A percentile compares a stretch with the other conserved stretches of the same genome.
phyloP scores from a whole-genome alignment of 2,797 vertebrate genomes.

The Melopsittacus undulatus region DNA sequence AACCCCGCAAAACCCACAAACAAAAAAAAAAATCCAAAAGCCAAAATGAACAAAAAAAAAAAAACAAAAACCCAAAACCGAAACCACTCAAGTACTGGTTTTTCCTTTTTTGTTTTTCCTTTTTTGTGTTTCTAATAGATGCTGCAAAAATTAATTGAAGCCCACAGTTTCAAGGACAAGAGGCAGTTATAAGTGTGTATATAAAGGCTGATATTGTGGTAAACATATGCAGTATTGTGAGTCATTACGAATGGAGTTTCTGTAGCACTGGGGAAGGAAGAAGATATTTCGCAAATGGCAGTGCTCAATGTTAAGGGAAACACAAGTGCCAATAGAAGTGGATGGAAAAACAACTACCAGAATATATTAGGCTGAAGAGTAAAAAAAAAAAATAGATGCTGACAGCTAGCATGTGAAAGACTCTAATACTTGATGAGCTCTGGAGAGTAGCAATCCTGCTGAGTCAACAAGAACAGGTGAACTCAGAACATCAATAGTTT shows the following conservation, averaged over 20 bases:
- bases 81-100: too few relatives aligned
- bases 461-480: neutral
- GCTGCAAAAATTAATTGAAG: neutral
- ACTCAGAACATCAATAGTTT: fast-evolving
- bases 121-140: neutral
- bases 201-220: neutral
- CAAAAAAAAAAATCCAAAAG: too few relatives aligned
- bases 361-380: neutral
- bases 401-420: neutral
- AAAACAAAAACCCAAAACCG: too few relatives aligned
- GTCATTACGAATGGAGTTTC: neutral
- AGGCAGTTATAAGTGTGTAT: neutral
- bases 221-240: neutral
- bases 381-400: neutral
- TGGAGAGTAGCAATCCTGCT: neutral
- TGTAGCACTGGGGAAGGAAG: fast-evolving
- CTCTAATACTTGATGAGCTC: neutral
- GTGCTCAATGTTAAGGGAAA: neutral
- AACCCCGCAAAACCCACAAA: too few relatives aligned
- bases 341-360: neutral
- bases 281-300: neutral
- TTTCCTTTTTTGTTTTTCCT: neutral
- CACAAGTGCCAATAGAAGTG: fast-evolving
- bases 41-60: neutral
- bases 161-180: neutral